These are phyloP conservation scores for Oenanthe oenanthe DNA, from an alignment of 2,113 vertebrate genomes.

Conservation along the genomic window DNA sequence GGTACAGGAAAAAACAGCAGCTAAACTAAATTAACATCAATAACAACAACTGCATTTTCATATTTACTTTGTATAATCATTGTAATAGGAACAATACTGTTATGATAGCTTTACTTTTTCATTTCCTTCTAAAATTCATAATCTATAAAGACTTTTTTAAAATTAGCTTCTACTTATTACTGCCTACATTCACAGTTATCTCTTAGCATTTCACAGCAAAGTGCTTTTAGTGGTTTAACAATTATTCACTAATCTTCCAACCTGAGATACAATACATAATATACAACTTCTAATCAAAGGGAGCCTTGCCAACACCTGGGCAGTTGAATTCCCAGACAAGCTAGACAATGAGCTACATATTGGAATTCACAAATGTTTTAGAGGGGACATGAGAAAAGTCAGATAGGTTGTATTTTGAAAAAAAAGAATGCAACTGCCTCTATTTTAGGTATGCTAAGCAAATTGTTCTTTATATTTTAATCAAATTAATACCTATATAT, in stretches of 20 bases:
- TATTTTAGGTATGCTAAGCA: background rate
- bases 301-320: background rate
- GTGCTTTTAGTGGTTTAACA: constrained; percentile 5
- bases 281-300: background rate
- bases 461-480: background rate
- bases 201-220: background rate
- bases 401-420: background rate
- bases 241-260: constrained; percentile 8
- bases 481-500: background rate
- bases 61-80: constrained; percentile 4
- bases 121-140: background rate
- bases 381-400: background rate
- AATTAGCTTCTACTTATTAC: background rate
- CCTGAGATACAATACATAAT: background rate
- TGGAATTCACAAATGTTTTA: background rate
- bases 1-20: background rate
- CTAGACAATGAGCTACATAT: background rate
- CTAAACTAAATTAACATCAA: constrained; percentile 19
- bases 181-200: background rate
- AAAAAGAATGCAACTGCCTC: background rate
- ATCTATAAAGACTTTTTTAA: background rate
- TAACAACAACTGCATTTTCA: background rate
- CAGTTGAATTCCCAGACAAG: background rate
- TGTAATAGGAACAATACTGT: background rate
- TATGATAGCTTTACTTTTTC: background rate